phyloP scores from a whole-genome alignment of 2,113 vertebrate species.

The Saccopteryx leptura region DNA sequence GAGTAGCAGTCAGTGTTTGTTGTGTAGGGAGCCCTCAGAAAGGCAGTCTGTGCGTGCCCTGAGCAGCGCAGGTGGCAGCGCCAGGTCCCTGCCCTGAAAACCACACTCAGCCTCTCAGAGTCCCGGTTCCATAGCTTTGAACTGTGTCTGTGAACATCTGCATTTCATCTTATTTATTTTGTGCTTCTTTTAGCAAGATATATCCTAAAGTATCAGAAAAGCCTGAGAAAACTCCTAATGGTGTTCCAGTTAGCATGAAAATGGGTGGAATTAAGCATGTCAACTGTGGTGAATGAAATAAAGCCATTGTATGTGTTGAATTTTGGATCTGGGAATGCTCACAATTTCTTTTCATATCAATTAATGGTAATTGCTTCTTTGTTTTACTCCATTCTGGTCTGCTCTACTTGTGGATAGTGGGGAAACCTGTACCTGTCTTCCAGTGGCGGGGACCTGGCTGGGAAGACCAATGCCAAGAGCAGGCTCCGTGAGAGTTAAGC shows the following conservation, averaged over 20 bases:
- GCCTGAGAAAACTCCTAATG: neutral
- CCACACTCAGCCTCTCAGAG: neutral
- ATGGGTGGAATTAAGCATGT: neutral
- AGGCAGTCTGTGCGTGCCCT: neutral
- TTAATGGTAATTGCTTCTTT: neutral
- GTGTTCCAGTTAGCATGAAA: neutral
- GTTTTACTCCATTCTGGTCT: neutral
- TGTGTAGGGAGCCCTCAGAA: neutral
- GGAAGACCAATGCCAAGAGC: neutral
- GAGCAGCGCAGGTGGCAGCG: neutral
- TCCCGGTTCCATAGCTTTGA: neutral
- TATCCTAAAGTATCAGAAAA: neutral
- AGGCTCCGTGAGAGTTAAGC: neutral
- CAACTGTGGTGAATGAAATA: neutral
- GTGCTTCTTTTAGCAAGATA: neutral
- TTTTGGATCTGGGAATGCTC: neutral
- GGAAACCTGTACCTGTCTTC: neutral
- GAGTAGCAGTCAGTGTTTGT: neutral
- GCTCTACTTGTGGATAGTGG: neutral
- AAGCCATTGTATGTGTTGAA: neutral
- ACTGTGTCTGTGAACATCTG: neutral
- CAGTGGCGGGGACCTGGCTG: neutral
- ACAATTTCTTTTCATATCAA: neutral
- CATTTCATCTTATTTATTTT: neutral
- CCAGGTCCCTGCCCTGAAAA: neutral